Evolutionary conservation across 2,797 vertebrate genomes (phyloP).

Genomic region (Mormyrops attenuatus): DNA sequence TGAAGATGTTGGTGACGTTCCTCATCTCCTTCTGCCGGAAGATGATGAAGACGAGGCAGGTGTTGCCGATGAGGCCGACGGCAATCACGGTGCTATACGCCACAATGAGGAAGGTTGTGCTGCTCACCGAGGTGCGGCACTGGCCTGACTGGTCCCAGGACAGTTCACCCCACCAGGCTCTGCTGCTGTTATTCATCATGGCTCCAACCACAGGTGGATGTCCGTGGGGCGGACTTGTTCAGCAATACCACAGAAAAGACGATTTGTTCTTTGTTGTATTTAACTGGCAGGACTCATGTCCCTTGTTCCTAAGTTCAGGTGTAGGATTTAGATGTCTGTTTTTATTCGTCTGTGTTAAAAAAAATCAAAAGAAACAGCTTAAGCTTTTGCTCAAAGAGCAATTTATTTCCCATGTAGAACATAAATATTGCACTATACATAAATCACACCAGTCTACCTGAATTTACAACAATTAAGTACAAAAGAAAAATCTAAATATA

Average conservation of each 20-base stretch:
- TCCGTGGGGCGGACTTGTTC: not conserved
- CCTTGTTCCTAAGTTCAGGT: not conserved
- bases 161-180: slow-evolving; percentile 44
- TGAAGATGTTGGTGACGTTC: slow-evolving; percentile 78
- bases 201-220: not conserved
- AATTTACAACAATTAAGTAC: not conserved
- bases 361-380: not conserved
- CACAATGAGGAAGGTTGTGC: slow-evolving; percentile 70
- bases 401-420: not conserved
- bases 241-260: not conserved
- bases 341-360: not conserved
- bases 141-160: slow-evolving; percentile 45
- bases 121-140: slow-evolving; percentile 60
- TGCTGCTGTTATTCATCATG: slow-evolving; percentile 64
- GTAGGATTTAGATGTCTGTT: not conserved
- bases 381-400: not conserved
- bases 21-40: slow-evolving; percentile 71
- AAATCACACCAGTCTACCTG: not conserved
- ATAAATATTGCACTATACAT: not conserved
- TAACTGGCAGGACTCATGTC: slow-evolving; percentile 10
- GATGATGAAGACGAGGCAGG: slow-evolving; percentile 72
- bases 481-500: not conserved
- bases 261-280: not conserved
- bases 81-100: slow-evolving; percentile 72
- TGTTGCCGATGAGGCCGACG: slow-evolving; percentile 73